Percentiles rank a stretch among this genome's conserved stretches.
These are phyloP conservation scores for Limnephilus marmoratus DNA, from an alignment of 2,888 invertebrate species.

Conservation along the genomic window DNA sequence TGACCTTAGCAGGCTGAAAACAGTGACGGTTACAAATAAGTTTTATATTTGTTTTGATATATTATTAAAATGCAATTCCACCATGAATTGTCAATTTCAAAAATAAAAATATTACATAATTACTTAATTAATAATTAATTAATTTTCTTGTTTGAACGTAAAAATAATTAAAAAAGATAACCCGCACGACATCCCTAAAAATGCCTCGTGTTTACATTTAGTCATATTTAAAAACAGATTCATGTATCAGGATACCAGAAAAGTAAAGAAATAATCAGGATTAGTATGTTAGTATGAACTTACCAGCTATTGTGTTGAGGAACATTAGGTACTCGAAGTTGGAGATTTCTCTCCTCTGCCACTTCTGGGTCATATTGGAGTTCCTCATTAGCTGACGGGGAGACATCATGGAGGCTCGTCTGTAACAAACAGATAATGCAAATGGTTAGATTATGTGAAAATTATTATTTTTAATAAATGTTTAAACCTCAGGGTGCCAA, in stretches of 20 bases:
- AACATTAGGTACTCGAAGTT: slow-evolving; percentile 99
- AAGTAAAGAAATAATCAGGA: not conserved
- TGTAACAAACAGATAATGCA: slow-evolving; percentile 67
- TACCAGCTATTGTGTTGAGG: slow-evolving; percentile 98
- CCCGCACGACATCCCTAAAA: too few relatives aligned
- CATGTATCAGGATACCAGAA: not conserved
- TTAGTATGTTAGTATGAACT: slow-evolving; percentile 69
- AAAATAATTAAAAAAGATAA: too few relatives aligned
- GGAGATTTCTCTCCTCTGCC: slow-evolving; percentile 99
- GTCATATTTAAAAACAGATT: not conserved
- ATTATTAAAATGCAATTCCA: too few relatives aligned
- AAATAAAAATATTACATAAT: too few relatives aligned
- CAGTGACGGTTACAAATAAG: too few relatives aligned
- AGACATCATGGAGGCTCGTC: slow-evolving; percentile 98
- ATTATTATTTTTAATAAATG: not conserved
- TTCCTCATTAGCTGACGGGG: slow-evolving; percentile 98
- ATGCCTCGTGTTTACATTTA: too few relatives aligned
- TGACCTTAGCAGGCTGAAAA: too few relatives aligned
- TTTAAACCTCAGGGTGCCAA: not conserved
- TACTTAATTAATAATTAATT: too few relatives aligned
- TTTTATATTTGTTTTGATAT: too few relatives aligned
- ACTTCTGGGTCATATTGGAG: slow-evolving; percentile 99
- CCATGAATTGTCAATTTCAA: too few relatives aligned
- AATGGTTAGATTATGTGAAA: not conserved
- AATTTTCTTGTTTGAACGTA: too few relatives aligned